Conservation (phyloP, 2,113 vertebrate genomes). For the Lepisosteus oculatus region DNA sequence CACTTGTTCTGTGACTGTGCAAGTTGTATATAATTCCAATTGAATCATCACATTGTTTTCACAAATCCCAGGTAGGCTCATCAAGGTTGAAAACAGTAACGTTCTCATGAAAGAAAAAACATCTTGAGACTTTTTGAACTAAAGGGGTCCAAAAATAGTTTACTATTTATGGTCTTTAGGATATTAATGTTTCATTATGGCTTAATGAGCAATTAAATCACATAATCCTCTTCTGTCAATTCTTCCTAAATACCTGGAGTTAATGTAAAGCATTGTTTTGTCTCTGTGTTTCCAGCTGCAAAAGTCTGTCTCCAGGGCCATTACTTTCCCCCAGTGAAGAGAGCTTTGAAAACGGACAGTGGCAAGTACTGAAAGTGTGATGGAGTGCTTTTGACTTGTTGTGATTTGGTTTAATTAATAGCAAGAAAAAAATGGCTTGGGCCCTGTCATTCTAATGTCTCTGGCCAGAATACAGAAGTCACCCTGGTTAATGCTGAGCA, state of each 20-base stretch:
- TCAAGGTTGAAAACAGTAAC: no score
- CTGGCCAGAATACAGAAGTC: slow-evolving; percentile 1
- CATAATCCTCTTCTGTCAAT: background rate
- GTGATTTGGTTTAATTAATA: slow-evolving; percentile 4
- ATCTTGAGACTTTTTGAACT: no score
- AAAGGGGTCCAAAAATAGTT: no score
- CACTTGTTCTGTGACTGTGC: no score
- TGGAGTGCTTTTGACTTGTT: background rate
- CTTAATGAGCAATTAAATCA: background rate
- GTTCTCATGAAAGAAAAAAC: no score
- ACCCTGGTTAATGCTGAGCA: slow-evolving; percentile 10
- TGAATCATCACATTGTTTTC: no score
- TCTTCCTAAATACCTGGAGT: background rate
- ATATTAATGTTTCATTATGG: no score
- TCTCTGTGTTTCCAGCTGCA: slow-evolving; percentile 25
- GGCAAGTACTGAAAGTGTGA: slow-evolving; percentile 38
- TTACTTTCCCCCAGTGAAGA: slow-evolving; percentile 40
- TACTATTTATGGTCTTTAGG: no score
- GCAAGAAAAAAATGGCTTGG: background rate
- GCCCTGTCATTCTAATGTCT: slow-evolving; percentile 13
- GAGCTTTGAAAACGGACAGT: slow-evolving; percentile 47
- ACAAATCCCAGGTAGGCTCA: no score
- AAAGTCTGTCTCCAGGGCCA: slow-evolving; percentile 45
- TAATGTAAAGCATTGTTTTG: background rate
- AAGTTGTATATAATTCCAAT: no score